Conservation (phyloP, 1,140 invertebrate genomes). For the Euura lappo region DNA sequence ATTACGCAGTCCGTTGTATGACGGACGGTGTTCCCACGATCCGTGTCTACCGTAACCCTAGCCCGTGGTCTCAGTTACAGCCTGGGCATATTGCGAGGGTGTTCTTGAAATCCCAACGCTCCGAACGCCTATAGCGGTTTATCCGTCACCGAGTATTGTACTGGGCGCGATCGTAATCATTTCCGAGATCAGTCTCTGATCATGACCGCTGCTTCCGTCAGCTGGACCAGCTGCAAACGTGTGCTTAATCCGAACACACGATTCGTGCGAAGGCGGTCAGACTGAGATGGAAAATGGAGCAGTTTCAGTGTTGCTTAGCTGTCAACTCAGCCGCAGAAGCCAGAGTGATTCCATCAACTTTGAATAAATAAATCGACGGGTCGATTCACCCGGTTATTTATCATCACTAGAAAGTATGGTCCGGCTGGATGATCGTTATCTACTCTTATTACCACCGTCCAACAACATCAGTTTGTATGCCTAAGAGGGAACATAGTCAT, state of each 20-base stretch:
- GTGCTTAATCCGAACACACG: background rate
- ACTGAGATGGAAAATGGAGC: background rate
- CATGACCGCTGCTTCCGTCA: background rate
- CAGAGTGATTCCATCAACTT: too few relatives aligned
- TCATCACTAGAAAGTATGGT: too few relatives aligned
- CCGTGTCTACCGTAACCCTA: conserved; percentile 6
- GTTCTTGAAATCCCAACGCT: conserved; percentile 13
- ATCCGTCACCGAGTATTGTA: background rate
- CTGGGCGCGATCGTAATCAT: background rate
- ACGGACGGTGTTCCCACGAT: conserved; percentile 27
- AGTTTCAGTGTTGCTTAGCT: background rate
- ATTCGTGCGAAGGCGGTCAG: background rate
- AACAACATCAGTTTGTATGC: background rate
- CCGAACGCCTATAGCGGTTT: background rate
- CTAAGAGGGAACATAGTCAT: background rate
- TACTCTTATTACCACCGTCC: too few relatives aligned
- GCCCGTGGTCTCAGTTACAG: conserved; percentile 14
- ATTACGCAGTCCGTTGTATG: conserved; percentile 11
- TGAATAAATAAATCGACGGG: too few relatives aligned
- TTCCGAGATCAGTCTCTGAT: background rate
- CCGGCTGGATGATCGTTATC: too few relatives aligned
- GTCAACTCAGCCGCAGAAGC: too few relatives aligned
- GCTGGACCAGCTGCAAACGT: background rate
- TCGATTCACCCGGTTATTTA: too few relatives aligned
- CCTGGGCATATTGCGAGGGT: conserved; percentile 9